Evolutionary conservation across 2,797 vertebrate genomes (phyloP).

Genomic region (Benthosema pterotum): DNA sequence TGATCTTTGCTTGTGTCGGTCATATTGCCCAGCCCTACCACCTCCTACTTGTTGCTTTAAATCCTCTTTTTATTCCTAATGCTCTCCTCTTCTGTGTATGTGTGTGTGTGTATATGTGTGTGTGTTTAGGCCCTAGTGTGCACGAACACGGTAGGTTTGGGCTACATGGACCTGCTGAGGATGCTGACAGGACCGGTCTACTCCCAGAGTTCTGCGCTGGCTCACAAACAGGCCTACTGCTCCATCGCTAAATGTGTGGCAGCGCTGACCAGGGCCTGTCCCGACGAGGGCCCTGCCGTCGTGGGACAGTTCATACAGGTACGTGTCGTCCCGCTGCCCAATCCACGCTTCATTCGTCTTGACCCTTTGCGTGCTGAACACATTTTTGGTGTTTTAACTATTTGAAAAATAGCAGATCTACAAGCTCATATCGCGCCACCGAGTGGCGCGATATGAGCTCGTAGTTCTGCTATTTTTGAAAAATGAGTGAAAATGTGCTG

Average conservation of each 20-base stretch:
- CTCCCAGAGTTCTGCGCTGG: constrained; percentile 91
- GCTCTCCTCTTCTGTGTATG: background rate
- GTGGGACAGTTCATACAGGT: constrained; percentile 98
- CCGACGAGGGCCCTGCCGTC: constrained; percentile 94
- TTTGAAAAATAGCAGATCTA: too few species aligned
- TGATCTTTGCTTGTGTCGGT: too few species aligned
- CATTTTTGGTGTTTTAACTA: too few species aligned
- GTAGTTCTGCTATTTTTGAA: too few species aligned
- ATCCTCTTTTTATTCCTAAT: background rate
- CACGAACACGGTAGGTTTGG: constrained; percentile 90
- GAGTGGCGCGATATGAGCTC: too few species aligned
- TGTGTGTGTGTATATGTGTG: background rate
- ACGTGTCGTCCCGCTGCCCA: too few species aligned
- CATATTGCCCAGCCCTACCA: too few species aligned
- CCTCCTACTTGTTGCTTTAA: too few species aligned
- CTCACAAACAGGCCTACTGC: constrained; percentile 99
- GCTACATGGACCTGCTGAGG: constrained; percentile 97
- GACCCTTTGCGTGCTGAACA: too few species aligned
- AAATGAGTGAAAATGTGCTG: too few species aligned
- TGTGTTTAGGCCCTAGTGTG: constrained; percentile 89
- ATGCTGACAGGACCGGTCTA: constrained; percentile 98
- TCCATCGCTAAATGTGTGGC: constrained; percentile 99
- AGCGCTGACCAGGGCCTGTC: constrained; percentile 94
- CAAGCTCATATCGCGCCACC: too few species aligned
- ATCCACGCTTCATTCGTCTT: too few species aligned